Conservation (phyloP, 2,888 invertebrate genomes). For the Melanostoma mellinum region DNA sequence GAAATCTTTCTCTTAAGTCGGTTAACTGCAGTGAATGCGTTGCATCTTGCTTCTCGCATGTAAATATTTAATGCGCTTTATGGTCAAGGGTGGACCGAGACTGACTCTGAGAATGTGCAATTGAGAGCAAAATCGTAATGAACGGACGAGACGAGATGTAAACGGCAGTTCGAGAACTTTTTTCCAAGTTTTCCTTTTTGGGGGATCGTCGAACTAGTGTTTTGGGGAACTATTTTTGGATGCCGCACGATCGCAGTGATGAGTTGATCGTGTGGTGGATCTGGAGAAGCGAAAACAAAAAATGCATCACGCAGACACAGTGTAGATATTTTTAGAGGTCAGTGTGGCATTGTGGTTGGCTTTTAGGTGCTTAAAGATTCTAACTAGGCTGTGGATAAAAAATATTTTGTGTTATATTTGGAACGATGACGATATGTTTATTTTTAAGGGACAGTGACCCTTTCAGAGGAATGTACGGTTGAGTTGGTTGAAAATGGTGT, state of each 20-base stretch:
- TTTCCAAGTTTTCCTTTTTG: slow-evolving; percentile 67
- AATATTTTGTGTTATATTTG: slow-evolving; percentile 27
- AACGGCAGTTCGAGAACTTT: slow-evolving; percentile 24
- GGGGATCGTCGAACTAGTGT: slow-evolving; percentile 52
- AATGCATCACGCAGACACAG: slow-evolving; percentile 36
- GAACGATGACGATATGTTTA: slow-evolving; percentile 34
- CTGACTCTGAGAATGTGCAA: slow-evolving; percentile 1
- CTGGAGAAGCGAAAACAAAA: slow-evolving; percentile 48
- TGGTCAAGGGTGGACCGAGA: slow-evolving; percentile 64
- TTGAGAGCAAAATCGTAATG: slow-evolving; percentile 18
- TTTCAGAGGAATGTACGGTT: slow-evolving; percentile 9
- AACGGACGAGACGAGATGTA: slow-evolving; percentile 9
- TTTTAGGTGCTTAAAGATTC: slow-evolving; percentile 3
- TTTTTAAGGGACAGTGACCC: slow-evolving; percentile 52
- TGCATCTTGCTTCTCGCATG: slow-evolving; percentile 1
- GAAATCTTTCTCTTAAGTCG: slow-evolving; percentile 49
- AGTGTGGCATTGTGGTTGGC: slow-evolving; percentile 66
- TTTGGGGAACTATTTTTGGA: slow-evolving; percentile 56
- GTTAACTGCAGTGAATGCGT: slow-evolving; percentile 35
- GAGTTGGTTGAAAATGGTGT: too few relatives aligned
- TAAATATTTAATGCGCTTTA: slow-evolving; percentile 36
- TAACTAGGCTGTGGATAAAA: slow-evolving; percentile 27
- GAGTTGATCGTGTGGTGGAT: slow-evolving; percentile 21
- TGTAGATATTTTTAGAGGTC: slow-evolving; percentile 70
- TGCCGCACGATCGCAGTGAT: not conserved